Conservation (phyloP, 2,797 vertebrate species). For the Cynodonichthys magdalenae region DNA sequence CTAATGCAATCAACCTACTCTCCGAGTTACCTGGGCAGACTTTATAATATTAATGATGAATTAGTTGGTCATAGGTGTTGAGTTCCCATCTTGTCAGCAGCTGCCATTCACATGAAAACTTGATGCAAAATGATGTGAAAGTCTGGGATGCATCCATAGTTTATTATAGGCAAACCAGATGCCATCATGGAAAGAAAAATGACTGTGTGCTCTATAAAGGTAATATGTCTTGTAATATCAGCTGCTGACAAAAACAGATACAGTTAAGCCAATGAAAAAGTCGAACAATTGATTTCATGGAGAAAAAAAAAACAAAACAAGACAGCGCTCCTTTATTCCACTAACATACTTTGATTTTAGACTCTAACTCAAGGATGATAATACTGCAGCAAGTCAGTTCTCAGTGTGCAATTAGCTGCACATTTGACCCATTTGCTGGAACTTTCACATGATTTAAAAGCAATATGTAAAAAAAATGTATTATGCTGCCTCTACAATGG, state of each 20-base stretch:
- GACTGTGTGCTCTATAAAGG: not conserved
- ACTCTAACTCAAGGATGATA: not conserved
- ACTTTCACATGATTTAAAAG: constrained; percentile 6
- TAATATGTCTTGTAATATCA: constrained; percentile 31
- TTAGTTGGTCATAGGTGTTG: constrained; percentile 63
- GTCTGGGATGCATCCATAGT: constrained; percentile 24
- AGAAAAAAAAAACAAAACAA: constrained; percentile 6
- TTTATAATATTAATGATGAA: constrained; percentile 79
- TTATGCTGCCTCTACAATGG: too few relatives aligned
- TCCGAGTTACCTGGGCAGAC: constrained; percentile 63
- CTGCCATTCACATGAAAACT: constrained; percentile 48
- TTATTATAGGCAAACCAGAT: constrained; percentile 23
- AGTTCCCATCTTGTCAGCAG: constrained; percentile 56
- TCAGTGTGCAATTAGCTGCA: constrained; percentile 7
- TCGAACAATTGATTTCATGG: constrained; percentile 4
- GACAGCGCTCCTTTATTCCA: not conserved
- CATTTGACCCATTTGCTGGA: constrained; percentile 2
- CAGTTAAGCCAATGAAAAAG: not conserved
- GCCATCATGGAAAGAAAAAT: constrained; percentile 13
- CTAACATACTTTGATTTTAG: not conserved
- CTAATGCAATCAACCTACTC: constrained; percentile 76
- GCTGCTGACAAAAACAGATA: constrained; percentile 24
- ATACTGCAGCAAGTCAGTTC: constrained; percentile 5
- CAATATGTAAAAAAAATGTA: too few relatives aligned
- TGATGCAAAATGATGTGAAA: constrained; percentile 39